Evolutionary conservation across 2,113 vertebrate species (phyloP).

Genomic region (Thalassarche chlororhynchos): DNA sequence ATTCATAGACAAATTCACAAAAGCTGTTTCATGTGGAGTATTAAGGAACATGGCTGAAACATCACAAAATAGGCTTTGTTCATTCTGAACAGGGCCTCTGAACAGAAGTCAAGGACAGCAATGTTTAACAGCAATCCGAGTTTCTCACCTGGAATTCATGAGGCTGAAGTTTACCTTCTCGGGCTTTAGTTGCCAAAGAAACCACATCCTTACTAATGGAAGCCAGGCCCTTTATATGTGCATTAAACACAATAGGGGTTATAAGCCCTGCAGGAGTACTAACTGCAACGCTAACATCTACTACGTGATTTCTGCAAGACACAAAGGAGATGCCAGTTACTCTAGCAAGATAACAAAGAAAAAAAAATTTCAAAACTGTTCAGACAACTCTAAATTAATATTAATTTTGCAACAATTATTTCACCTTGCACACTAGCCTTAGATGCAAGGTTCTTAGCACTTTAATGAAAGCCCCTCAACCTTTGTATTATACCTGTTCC

Average conservation of each 20-base stretch:
- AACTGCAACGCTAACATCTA: conserved; percentile 93
- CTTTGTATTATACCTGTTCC: not conserved
- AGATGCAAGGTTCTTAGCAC: not conserved
- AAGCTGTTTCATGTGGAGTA: not conserved
- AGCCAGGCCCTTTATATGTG: conserved; percentile 92
- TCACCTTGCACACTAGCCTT: not conserved
- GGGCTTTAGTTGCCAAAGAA: conserved; percentile 86
- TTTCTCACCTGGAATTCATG: conserved; percentile 93
- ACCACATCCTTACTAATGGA: conserved; percentile 87
- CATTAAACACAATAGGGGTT: conserved; percentile 97
- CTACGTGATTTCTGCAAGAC: conserved; percentile 91
- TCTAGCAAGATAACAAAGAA: not conserved
- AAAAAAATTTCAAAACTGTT: not conserved
- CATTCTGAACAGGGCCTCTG: not conserved
- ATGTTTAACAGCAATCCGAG: accelerated
- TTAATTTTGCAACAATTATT: not conserved
- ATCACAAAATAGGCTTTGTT: not conserved
- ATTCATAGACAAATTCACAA: not conserved
- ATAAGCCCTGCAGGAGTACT: conserved; percentile 93
- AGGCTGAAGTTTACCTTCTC: conserved; percentile 95
- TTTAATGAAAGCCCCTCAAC: not conserved
- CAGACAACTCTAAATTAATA: not conserved
- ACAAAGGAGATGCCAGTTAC: not conserved
- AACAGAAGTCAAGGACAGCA: not conserved
- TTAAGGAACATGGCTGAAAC: not conserved